A percentile compares a stretch with the other conserved stretches of the same genome.
These are phyloP conservation scores for Cairina moschata DNA, from an alignment of 2,113 vertebrate genomes.

Conservation along the genomic window DNA sequence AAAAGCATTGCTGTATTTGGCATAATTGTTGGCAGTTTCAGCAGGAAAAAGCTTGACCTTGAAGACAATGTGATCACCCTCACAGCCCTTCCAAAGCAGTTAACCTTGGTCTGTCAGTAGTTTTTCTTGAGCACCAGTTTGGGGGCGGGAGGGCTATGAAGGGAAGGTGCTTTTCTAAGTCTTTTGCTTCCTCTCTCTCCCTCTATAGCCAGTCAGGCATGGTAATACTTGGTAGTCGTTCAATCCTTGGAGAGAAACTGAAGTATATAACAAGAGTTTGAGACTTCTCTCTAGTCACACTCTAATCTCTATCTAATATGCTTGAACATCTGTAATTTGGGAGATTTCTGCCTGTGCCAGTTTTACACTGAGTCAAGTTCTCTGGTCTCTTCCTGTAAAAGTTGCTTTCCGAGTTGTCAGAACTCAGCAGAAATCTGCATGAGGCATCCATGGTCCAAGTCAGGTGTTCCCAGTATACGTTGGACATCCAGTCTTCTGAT, in stretches of 20 bases:
- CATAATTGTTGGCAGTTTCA: background rate
- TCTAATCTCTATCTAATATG: background rate
- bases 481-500: background rate
- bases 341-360: background rate
- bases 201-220: background rate
- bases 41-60: background rate
- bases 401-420: background rate
- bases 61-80: background rate
- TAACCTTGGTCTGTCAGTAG: background rate
- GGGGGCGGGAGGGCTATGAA: background rate
- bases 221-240: background rate
- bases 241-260: background rate
- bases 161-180: background rate
- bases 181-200: background rate
- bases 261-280: background rate
- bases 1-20: conserved; percentile 1
- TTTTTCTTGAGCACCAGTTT: background rate
- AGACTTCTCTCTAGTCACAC: background rate
- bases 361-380: background rate
- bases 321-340: background rate
- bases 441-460: background rate
- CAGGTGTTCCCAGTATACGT: background rate
- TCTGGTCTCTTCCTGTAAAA: background rate
- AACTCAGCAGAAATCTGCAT: background rate
- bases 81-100: background rate